Evolutionary conservation across 2,113 vertebrate genomes (phyloP), one percentile per base, ranked within the genome.

Genomic region (Herpailurus yagouaroundi): DNA sequence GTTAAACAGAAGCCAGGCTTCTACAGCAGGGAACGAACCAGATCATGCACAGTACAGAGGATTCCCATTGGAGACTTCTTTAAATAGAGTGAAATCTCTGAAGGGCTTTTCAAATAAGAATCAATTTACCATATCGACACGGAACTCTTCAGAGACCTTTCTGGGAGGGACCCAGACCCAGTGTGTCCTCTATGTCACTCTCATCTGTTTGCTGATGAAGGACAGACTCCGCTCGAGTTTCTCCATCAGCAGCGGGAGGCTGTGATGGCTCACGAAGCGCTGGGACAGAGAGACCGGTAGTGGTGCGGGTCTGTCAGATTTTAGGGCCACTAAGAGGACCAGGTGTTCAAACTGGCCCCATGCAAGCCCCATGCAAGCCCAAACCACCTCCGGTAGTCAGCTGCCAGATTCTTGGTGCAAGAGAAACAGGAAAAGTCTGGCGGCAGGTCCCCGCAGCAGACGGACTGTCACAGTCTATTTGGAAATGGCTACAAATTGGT

Each of bases 191-290:
- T 74, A 3, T 23, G 91, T 89, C 66, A n/a, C 21, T 25, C 48
- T 27, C 16, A 29, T n/a, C 60, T 2, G 5, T 27, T 71, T 15
- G 7, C 2, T 69, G 71, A 50, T 63, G 33, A 71, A 69, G 0
- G 63, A 1, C 27, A 25, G 11, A 64, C 4, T 55, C 11, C 0
- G 11, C 9, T 60, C 12, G 0, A 16, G 63, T 0, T 29, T 38
- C 74, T 92, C 63, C 87, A 21, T 10, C 38, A 48, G 80, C 52
- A 8, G 25, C 0, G 3, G 31, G 21, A 79, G 21, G 79, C 71
- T 21, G 55, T 27, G 52, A 41, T 3, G 36, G 25, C 12, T 93
- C 60, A 27, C 38, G 21, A 12, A 36, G 52, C 4, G 0, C 68
- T 4, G 0, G 5, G 0, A 19, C 7, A 21, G 36, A 57, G 18